Percentiles rank a stretch among this genome's conserved stretches.
Conservation (phyloP, 2,888 invertebrate species). For the Lamellibrachia columna region DNA sequence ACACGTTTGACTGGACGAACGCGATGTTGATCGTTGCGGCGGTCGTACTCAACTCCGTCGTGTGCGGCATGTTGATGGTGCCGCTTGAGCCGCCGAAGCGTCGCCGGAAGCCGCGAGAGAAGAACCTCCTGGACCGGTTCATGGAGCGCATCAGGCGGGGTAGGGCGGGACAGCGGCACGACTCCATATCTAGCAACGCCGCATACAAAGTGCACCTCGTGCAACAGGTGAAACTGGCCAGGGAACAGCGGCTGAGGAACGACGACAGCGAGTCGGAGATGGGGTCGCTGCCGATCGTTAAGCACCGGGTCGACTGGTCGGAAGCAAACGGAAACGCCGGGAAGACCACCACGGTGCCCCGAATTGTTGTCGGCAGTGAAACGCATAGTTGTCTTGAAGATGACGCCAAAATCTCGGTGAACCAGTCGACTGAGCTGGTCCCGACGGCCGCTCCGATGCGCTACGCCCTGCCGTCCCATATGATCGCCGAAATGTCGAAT, state of each 20-base stretch:
- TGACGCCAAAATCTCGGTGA: background rate
- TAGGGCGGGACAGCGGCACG: slow-evolving; percentile 39
- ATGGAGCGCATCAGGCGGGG: slow-evolving; percentile 51
- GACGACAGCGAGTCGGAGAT: slow-evolving; percentile 54
- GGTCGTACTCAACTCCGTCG: slow-evolving; percentile 78
- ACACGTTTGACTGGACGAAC: slow-evolving; percentile 77
- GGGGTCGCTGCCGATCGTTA: slow-evolving; percentile 49
- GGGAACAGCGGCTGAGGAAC: slow-evolving; percentile 55
- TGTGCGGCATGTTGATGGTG: slow-evolving; percentile 84
- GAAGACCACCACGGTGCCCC: background rate
- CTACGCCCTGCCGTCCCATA: background rate
- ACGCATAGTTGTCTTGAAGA: background rate
- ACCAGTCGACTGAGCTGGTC: background rate
- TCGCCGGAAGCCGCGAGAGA: slow-evolving; percentile 45
- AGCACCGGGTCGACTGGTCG: background rate
- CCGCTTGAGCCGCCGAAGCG: slow-evolving; percentile 74
- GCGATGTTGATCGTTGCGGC: slow-evolving; percentile 80
- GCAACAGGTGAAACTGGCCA: slow-evolving; percentile 55
- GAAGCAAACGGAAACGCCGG: background rate
- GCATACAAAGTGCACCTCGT: slow-evolving; percentile 44
- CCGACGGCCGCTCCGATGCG: background rate
- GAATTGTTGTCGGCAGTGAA: background rate
- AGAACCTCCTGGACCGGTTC: slow-evolving; percentile 56
- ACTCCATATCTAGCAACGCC: slow-evolving; percentile 46
- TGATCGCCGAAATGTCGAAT: background rate